A percentile compares a stretch with the other conserved stretches of the same genome.
Evolutionary conservation across 2,888 invertebrate species (phyloP).

Genomic region (Chydorus sphaericus): DNA sequence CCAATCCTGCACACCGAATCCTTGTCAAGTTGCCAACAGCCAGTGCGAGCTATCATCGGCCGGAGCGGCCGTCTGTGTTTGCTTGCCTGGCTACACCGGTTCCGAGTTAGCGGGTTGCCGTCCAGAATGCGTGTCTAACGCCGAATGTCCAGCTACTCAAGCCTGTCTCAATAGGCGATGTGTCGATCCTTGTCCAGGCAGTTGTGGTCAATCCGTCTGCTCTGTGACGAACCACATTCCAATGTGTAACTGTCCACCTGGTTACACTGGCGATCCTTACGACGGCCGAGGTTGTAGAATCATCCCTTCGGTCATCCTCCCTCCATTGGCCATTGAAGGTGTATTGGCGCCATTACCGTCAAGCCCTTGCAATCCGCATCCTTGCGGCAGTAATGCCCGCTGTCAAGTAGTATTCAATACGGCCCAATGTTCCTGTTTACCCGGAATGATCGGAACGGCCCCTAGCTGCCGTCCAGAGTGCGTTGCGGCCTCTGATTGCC

Average conservation of each 20-base stretch:
- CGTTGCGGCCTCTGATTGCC: slow-evolving; percentile 68
- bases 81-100: slow-evolving; percentile 64
- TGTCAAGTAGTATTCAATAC: slow-evolving; percentile 60
- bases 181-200: slow-evolving; percentile 41
- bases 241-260: slow-evolving; percentile 48
- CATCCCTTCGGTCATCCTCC: neutral
- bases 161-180: slow-evolving; percentile 54
- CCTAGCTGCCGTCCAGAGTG: slow-evolving; percentile 77
- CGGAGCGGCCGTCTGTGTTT: slow-evolving; percentile 47
- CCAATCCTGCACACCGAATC: slow-evolving; percentile 48
- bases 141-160: slow-evolving; percentile 50
- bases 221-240: slow-evolving; percentile 62
- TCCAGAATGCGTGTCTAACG: slow-evolving; percentile 72
- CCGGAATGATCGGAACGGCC: slow-evolving; percentile 69
- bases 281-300: neutral
- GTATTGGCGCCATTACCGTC: neutral
- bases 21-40: slow-evolving; percentile 71
- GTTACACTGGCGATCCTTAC: slow-evolving; percentile 24
- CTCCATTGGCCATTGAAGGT: neutral
- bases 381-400: slow-evolving; percentile 71
- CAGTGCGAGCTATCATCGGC: slow-evolving; percentile 41
- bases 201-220: slow-evolving; percentile 46
- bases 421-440: slow-evolving; percentile 63
- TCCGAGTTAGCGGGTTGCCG: slow-evolving; percentile 75
- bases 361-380: slow-evolving; percentile 60